These are phyloP conservation scores for Forpus xanthops DNA, from an alignment of 2,797 vertebrate genomes.

Conservation along the genomic window DNA sequence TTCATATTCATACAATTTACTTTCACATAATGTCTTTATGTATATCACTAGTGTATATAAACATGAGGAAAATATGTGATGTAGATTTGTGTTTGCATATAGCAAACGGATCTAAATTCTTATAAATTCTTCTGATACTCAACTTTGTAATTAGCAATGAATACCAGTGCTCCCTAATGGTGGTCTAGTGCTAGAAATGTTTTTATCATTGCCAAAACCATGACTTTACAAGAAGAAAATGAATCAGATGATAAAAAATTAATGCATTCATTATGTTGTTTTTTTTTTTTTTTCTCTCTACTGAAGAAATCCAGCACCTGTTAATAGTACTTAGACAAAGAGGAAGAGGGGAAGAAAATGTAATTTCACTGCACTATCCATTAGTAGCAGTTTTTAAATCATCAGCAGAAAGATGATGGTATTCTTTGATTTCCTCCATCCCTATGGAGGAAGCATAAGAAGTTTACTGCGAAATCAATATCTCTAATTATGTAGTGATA, in stretches of 20 bases:
- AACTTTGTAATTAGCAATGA: background rate
- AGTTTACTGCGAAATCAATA: slow-evolving; percentile 5
- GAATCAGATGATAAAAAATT: slow-evolving; percentile 14
- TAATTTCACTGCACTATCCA: background rate
- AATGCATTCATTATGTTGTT: background rate
- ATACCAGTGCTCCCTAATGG: background rate
- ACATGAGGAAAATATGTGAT: background rate
- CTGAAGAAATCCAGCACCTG: background rate
- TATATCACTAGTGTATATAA: background rate
- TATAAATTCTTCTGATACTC: background rate
- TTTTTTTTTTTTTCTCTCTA: background rate
- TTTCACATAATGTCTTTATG: background rate
- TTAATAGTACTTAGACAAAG: background rate
- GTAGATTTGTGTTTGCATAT: background rate
- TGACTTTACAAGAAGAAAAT: background rate
- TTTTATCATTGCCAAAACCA: slow-evolving; percentile 4
- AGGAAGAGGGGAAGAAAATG: background rate
- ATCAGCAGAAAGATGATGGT: background rate
- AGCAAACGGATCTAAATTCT: background rate
- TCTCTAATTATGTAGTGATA: background rate
- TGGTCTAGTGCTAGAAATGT: background rate
- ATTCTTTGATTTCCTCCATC: slow-evolving; percentile 6
- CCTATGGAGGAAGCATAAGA: background rate
- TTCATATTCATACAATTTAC: background rate
- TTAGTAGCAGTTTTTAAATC: slow-evolving; percentile 36